Percentiles rank a stretch among this genome's conserved stretches.
Evolutionary conservation across 2,797 vertebrate species (phyloP).

Genomic region (Sebastes matsubarae): DNA sequence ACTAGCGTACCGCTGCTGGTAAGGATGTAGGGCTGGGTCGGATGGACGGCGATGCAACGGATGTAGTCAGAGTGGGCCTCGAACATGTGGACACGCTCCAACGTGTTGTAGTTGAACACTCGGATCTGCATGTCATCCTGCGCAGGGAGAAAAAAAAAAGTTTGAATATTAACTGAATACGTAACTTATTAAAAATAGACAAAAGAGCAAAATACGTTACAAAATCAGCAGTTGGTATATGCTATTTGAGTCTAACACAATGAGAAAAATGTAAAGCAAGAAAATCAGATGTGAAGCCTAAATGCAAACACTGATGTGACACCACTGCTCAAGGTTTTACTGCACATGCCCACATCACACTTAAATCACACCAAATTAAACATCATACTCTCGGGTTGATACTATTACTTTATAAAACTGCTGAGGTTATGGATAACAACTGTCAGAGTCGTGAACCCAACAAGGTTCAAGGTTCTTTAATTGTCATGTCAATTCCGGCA

Average conservation of each 20-base stretch:
- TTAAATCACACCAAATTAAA: background rate
- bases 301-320: background rate
- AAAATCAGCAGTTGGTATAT: background rate
- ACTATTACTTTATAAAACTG: background rate
- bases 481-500: too few relatives aligned
- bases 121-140: slow-evolving; percentile 99
- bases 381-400: background rate
- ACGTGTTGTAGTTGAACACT: slow-evolving; percentile 97
- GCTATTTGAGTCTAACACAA: background rate
- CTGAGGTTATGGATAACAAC: background rate
- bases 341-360: background rate
- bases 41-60: slow-evolving; percentile 98
- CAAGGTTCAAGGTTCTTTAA: background rate
- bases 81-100: slow-evolving; percentile 98
- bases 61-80: slow-evolving; percentile 98
- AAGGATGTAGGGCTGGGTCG: slow-evolving; percentile 97
- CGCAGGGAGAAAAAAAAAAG: background rate
- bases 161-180: background rate
- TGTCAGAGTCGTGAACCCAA: background rate
- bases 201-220: background rate
- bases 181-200: background rate
- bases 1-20: slow-evolving; percentile 92
- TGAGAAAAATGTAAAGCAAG: background rate
- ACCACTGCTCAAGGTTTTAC: background rate
- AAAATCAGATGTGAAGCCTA: background rate